A percentile compares a stretch with the other conserved stretches of the same genome.
Evolutionary conservation across 2,888 invertebrate genomes (phyloP).

Genomic region (Hypselothyrea guttata): DNA sequence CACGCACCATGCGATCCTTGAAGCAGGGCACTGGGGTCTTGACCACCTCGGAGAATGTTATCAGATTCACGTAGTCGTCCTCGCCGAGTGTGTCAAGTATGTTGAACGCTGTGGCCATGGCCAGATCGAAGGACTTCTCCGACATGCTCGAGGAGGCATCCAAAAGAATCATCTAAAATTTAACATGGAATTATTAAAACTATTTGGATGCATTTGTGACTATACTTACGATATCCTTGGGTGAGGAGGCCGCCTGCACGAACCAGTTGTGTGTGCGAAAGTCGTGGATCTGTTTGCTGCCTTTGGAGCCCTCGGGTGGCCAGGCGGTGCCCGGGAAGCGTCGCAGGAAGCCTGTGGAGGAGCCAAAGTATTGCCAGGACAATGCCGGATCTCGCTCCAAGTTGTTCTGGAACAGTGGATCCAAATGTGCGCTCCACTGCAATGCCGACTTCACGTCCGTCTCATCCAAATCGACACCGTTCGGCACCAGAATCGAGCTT

Average conservation of each 20-base stretch:
- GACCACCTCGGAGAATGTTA: constrained; percentile 92
- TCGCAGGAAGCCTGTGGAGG: constrained; percentile 96
- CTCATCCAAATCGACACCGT: constrained; percentile 82
- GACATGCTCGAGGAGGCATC: constrained; percentile 96
- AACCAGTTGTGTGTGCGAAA: constrained; percentile 98
- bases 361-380: constrained; percentile 99
- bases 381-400: constrained; percentile 94
- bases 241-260: constrained; percentile 97
- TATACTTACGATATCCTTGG: constrained; percentile 92
- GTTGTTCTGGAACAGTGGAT: constrained; percentile 94
- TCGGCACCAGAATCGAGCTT: constrained; percentile 94
- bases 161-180: constrained; percentile 87
- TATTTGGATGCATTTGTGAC: not conserved
- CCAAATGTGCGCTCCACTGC: constrained; percentile 96
- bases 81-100: constrained; percentile 97
- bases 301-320: constrained; percentile 91
- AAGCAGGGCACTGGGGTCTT: constrained; percentile 95
- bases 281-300: constrained; percentile 94
- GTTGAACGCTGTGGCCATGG: constrained; percentile 92
- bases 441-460: constrained; percentile 93
- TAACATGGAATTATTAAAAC: not conserved
- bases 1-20: constrained; percentile 93
- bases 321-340: constrained; percentile 97
- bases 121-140: constrained; percentile 91
- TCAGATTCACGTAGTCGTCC: constrained; percentile 98